Conservation (phyloP, 2,113 vertebrate species). For the Collichthys lucidus region DNA sequence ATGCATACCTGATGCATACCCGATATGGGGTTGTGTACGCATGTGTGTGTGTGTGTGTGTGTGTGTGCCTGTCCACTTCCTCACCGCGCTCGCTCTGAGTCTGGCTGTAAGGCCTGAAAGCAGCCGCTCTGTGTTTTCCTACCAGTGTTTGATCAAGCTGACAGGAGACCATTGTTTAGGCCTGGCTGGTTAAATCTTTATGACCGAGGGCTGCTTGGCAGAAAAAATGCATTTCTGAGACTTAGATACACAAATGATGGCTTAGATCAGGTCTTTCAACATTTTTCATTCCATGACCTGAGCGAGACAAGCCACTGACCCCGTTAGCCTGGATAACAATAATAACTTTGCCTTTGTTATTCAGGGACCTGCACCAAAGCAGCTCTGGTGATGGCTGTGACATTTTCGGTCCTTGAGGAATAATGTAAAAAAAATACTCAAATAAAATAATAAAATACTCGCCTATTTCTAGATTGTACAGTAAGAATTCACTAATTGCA, state of each 20-base stretch:
- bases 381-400: background rate
- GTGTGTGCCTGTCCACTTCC: background rate
- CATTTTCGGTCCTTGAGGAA: slow-evolving; percentile 3
- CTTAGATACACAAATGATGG: slow-evolving; percentile 66
- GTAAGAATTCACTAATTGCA: background rate
- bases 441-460: background rate
- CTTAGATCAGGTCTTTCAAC: slow-evolving; percentile 44
- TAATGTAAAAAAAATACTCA: background rate
- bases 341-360: slow-evolving; percentile 34
- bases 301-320: slow-evolving; percentile 47
- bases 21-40: background rate
- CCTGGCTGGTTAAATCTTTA: slow-evolving; percentile 45
- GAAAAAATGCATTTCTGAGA: slow-evolving; percentile 58
- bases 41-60: no score
- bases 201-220: slow-evolving; percentile 51
- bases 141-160: slow-evolving; percentile 65
- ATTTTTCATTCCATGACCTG: slow-evolving; percentile 47
- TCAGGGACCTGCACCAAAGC: slow-evolving; percentile 13
- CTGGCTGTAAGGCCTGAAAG: slow-evolving; percentile 53
- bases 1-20: slow-evolving; percentile 21
- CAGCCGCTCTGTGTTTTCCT: slow-evolving; percentile 51
- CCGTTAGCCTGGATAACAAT: slow-evolving; percentile 37
- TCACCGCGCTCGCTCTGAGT: slow-evolving; percentile 12
- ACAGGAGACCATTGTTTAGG: slow-evolving; percentile 65
- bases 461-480: background rate